These are phyloP conservation scores for Amphiprion percula DNA, from an alignment of 2,113 vertebrate genomes.

Conservation along the genomic window DNA sequence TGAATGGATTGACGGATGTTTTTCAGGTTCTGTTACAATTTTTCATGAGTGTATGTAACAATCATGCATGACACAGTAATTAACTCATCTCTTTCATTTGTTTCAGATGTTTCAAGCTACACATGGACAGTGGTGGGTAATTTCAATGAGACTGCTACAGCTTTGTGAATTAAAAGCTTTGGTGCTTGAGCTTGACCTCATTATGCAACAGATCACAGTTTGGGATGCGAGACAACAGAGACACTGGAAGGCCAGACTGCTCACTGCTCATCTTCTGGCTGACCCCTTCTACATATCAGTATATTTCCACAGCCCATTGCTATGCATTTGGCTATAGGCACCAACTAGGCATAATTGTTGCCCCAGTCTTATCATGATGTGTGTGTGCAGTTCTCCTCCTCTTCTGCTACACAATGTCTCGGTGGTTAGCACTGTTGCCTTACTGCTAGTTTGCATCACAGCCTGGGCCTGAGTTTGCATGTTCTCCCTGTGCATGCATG, in stretches of 20 bases:
- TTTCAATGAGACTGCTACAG: conserved; percentile 14
- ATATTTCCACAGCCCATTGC: conserved; percentile 36
- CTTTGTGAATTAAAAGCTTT: conserved; percentile 19
- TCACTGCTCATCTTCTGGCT: conserved; percentile 46
- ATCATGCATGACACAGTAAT: too few species aligned
- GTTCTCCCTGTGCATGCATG: too few species aligned
- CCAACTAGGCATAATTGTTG: conserved; percentile 23
- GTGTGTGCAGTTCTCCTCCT: not conserved
- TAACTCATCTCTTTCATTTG: not conserved
- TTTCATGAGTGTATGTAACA: too few species aligned
- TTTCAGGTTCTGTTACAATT: too few species aligned
- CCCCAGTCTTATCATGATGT: conserved; percentile 40
- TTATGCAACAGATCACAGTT: conserved; percentile 27
- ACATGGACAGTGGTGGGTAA: not conserved
- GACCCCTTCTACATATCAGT: conserved; percentile 47
- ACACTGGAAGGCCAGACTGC: conserved; percentile 23
- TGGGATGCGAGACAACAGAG: conserved; percentile 21
- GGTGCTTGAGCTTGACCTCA: conserved; percentile 13
- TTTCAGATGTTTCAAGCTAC: not conserved
- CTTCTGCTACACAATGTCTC: too few species aligned
- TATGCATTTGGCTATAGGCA: conserved; percentile 40
- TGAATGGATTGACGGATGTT: too few species aligned
- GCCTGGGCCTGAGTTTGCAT: too few species aligned
- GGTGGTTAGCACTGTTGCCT: too few species aligned
- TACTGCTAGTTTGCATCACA: too few species aligned